Evolutionary conservation across 2,888 invertebrate species (phyloP).

Genomic region (Exephanes ischioxanthus): DNA sequence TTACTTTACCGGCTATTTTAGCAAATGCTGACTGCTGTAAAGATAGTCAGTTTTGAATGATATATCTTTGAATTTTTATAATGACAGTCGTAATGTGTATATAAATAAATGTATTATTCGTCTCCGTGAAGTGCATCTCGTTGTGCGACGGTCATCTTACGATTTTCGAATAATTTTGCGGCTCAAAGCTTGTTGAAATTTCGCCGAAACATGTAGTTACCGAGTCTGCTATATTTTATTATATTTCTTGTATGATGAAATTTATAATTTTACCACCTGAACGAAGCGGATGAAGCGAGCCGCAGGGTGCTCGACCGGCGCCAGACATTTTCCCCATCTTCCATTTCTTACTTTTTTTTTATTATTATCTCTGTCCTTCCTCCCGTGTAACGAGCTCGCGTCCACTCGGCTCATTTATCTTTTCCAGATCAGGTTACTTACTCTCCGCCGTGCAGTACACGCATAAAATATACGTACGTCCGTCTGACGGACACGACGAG

Average conservation of each 20-base stretch:
- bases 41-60: too few relatives aligned
- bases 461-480: slow-evolving; percentile 43
- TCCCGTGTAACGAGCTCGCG: slow-evolving; percentile 52
- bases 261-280: slow-evolving; percentile 37
- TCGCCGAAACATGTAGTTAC: neutral
- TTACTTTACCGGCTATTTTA: too few relatives aligned
- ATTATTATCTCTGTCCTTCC: slow-evolving; percentile 21
- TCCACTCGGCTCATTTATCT: slow-evolving; percentile 66
- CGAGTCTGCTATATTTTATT: neutral
- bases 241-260: neutral
- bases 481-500: slow-evolving; percentile 51
- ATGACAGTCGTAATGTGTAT: too few relatives aligned
- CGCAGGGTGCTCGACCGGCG: slow-evolving; percentile 49
- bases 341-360: slow-evolving; percentile 38
- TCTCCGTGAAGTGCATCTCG: too few relatives aligned
- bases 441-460: slow-evolving; percentile 38
- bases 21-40: too few relatives aligned
- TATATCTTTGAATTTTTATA: too few relatives aligned
- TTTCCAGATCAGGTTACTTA: slow-evolving; percentile 66
- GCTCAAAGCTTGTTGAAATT: neutral
- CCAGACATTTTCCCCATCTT: slow-evolving; percentile 59
- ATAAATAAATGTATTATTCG: too few relatives aligned
- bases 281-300: slow-evolving; percentile 4
- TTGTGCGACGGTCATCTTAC: neutral
- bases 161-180: neutral